Percentiles rank a stretch among this genome's conserved stretches.
phyloP scores from a whole-genome alignment of 2,113 vertebrate species.

The Otis tarda region DNA sequence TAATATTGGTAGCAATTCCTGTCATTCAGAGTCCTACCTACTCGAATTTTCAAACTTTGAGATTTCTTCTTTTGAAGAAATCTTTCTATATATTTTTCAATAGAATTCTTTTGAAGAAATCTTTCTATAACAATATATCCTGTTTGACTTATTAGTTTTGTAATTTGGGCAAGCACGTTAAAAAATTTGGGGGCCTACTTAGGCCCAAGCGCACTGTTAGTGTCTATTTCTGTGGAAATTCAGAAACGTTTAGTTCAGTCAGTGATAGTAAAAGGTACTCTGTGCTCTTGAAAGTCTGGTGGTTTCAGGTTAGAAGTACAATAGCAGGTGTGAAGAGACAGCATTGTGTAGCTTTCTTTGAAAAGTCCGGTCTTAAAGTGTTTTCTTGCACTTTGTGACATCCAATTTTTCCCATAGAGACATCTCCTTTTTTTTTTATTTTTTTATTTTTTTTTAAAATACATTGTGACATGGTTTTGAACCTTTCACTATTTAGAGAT shows the following conservation, averaged over 20 bases:
- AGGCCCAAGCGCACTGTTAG: neutral
- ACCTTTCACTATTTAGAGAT: neutral
- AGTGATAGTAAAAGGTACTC: neutral
- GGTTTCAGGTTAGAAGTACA: neutral
- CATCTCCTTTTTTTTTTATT: too few species aligned
- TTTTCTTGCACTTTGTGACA: neutral
- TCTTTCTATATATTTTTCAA: neutral
- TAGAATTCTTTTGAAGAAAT: neutral
- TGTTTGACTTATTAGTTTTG: neutral
- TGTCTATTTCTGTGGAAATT: neutral
- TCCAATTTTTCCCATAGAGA: neutral
- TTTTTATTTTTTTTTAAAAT: too few species aligned
- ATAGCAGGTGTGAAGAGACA: neutral
- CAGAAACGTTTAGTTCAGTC: neutral
- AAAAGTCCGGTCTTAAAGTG: neutral
- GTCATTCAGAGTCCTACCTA: neutral
- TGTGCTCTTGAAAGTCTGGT: neutral
- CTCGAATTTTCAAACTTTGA: neutral
- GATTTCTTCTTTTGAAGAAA: neutral
- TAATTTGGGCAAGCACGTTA: neutral
- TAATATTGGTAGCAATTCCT: neutral
- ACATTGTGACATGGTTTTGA: neutral
- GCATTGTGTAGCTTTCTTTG: neutral
- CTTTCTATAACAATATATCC: neutral
- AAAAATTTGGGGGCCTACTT: neutral